Evolutionary conservation across 2,113 vertebrate species (phyloP), one percentile per base, ranked within the genome.

Genomic region (Alethe castanea): DNA sequence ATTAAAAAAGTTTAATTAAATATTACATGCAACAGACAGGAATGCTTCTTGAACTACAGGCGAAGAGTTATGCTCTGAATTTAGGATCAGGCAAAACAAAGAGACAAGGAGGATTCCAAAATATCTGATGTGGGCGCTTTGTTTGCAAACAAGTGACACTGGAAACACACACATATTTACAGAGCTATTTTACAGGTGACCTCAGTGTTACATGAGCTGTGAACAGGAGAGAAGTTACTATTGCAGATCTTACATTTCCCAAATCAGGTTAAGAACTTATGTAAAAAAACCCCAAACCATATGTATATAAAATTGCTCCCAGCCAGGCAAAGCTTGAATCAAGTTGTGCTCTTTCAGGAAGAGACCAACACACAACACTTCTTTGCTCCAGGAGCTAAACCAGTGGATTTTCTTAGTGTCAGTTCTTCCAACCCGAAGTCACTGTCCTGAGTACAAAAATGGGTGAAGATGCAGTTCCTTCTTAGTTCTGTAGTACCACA

Each of bases 1-100:
- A 86, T 10, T 70, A 56, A 48, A 80, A 72, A 90, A 78, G 72
- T 97, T 94, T 96, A 94, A 94, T 95, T 95, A 92, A 94, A 86
- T 92, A 81, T 83, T 81, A 90, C 88, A 92, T 93, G 90, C 82
- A 83, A 69, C 48, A 88, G 53, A 66, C 52, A 90, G n/a, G 74
- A 94, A 74, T 81, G 48, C 19, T 74, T 45, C 48, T 53, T 64
- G 53, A 83, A 60, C 48, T 31, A 8, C 2, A 62, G 6, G 20
- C 12, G 0, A 33, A 60, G 45, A 91, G 19, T 24, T 47, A 23
- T 0, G 22, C 11, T 86, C 28, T 15, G 12, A n/a, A 3, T 54
- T 67, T 9, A 33, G 53, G 66, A 73, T 25, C 0, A 2, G 33
- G 45, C 38, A 54, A 47, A 70, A 60, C 8, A 3, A 36, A 44